phyloP scores from a whole-genome alignment of 2,113 vertebrate species.

The Orientallactaga bullata region DNA sequence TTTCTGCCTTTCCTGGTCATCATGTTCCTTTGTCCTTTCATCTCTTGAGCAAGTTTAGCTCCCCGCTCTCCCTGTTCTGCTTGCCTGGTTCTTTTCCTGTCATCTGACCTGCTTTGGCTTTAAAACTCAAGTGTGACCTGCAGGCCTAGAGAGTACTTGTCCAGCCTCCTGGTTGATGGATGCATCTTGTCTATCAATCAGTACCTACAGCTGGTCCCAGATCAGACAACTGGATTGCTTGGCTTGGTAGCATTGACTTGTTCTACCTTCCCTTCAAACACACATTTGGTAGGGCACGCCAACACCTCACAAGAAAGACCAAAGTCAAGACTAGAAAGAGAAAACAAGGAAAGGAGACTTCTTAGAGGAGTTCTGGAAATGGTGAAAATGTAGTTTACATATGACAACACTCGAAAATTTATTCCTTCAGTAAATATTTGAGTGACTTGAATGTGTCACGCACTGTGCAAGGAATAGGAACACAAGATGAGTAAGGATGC shows the following conservation, averaged over 20 bases:
- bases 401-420: not conserved
- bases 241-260: not conserved
- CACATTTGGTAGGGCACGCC: not conserved
- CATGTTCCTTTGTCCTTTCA: not conserved
- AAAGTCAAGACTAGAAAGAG: not conserved
- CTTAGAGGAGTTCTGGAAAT: not conserved
- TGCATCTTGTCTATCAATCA: not conserved
- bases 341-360: constrained; percentile 13
- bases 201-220: no score
- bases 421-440: constrained; percentile 23
- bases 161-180: not conserved
- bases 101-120: not conserved
- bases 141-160: not conserved
- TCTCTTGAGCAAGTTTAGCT: not conserved
- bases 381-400: not conserved
- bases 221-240: not conserved
- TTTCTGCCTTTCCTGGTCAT: not conserved
- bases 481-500: not conserved
- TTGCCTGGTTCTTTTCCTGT: not conserved
- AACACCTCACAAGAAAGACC: not conserved
- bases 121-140: constrained; percentile 32
- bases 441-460: not conserved
- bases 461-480: not conserved
- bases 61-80: not conserved
- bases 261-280: not conserved